Conservation (phyloP, 2,888 invertebrate genomes). For the Mythimna albipuncta region DNA sequence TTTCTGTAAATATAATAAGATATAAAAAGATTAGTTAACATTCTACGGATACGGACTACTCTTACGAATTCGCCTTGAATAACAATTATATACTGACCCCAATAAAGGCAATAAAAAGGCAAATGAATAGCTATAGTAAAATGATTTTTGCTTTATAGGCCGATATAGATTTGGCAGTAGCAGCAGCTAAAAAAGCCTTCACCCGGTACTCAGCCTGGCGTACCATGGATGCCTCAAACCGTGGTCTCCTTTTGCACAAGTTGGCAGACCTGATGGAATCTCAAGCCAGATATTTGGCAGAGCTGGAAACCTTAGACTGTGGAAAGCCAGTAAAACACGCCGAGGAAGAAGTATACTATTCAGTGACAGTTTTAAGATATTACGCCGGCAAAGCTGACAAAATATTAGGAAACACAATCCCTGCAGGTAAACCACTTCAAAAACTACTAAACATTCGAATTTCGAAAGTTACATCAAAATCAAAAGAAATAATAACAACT, state of each 20-base stretch:
- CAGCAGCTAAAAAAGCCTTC: slow-evolving; percentile 95
- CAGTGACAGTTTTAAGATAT: slow-evolving; percentile 93
- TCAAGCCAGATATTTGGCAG: slow-evolving; percentile 94
- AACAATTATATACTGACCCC: background rate
- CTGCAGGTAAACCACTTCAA: slow-evolving; percentile 85
- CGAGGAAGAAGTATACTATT: slow-evolving; percentile 92
- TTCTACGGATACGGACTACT: too few species aligned
- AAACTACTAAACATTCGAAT: background rate
- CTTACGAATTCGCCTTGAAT: background rate
- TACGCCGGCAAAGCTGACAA: slow-evolving; percentile 98
- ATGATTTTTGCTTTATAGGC: slow-evolving; percentile 85
- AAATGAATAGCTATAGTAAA: background rate
- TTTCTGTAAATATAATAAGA: background rate
- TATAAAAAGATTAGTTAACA: background rate
- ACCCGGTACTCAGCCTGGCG: slow-evolving; percentile 94
- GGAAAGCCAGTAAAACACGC: slow-evolving; percentile 96
- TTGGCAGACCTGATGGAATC: slow-evolving; percentile 95
- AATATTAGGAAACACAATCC: slow-evolving; percentile 94
- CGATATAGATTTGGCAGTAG: slow-evolving; percentile 95
- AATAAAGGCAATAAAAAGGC: background rate
- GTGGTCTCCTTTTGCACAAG: slow-evolving; percentile 93
- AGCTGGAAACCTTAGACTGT: slow-evolving; percentile 98
- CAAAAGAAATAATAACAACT: background rate
- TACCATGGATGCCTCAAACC: slow-evolving; percentile 94
- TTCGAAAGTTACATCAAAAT: background rate